These are phyloP conservation scores for Typhlomys cinereus DNA, from an alignment of 2,113 vertebrate species.

Conservation along the genomic window DNA sequence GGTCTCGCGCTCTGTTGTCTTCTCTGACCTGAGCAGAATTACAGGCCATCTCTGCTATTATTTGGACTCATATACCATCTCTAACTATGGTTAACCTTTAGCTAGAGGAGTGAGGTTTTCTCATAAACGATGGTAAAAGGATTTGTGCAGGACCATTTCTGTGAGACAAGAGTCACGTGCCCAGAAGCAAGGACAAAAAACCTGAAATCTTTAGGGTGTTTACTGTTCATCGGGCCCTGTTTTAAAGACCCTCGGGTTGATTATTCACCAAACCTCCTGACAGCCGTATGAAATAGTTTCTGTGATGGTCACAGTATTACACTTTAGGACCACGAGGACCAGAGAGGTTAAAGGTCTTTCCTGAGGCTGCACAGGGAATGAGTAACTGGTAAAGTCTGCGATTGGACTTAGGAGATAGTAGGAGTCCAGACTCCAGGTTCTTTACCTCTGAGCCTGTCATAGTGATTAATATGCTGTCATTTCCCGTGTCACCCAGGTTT, in stretches of 20 bases:
- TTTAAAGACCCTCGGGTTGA: not conserved
- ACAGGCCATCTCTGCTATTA: not conserved
- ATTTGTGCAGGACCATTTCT: not conserved
- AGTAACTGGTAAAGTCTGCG: not conserved
- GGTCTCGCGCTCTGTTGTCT: not conserved
- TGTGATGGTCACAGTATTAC: not conserved
- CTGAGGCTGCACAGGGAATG: not conserved
- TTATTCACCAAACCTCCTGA: not conserved
- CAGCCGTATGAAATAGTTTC: not conserved
- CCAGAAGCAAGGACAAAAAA: not conserved
- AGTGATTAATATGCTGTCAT: not conserved
- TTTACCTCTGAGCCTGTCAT: conserved; percentile 11
- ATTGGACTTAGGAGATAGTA: conserved; percentile 17
- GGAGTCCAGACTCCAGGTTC: conserved; percentile 1
- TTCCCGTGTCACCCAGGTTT: not conserved
- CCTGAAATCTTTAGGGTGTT: conserved; percentile 8
- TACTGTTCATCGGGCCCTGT: not conserved
- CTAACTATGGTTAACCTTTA: not conserved
- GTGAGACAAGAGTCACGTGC: not conserved
- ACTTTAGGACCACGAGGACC: not conserved
- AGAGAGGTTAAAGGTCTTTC: conserved; percentile 23
- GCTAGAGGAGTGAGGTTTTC: conserved; percentile 21
- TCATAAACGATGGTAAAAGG: not conserved
- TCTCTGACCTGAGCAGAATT: not conserved
- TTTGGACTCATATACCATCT: not conserved